These are phyloP conservation scores for Anas flavirostris DNA, from an alignment of 2,797 vertebrate species.

Conservation along the genomic window DNA sequence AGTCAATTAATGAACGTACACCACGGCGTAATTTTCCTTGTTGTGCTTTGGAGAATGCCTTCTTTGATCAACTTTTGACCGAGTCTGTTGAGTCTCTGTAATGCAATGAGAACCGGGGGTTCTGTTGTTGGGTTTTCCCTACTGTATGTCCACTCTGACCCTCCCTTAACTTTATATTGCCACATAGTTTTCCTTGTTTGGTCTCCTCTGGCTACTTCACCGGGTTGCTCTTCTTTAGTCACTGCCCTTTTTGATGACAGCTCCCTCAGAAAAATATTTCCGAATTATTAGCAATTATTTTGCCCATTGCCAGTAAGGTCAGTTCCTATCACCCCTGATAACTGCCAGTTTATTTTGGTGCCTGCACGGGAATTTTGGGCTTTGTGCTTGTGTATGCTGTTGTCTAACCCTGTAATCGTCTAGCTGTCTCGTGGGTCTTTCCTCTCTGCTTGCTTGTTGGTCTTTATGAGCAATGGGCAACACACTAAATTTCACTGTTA, in stretches of 20 bases:
- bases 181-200: background rate
- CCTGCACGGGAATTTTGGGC: background rate
- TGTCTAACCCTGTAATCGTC: accelerated
- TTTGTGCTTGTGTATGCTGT: accelerated
- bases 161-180: background rate
- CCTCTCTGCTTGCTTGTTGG: background rate
- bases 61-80: background rate
- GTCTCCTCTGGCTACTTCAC: background rate
- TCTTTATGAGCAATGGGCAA: background rate
- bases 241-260: background rate
- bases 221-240: background rate
- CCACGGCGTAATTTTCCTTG: background rate
- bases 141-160: background rate
- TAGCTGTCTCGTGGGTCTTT: background rate
- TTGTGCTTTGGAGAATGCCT: background rate
- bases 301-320: background rate
- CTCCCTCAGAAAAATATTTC: background rate
- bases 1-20: background rate
- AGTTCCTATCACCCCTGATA: background rate
- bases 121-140: accelerated
- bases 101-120: background rate
- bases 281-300: background rate
- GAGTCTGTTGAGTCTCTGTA: background rate
- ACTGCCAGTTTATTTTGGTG: background rate
- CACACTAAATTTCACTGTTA: background rate